Base-by-base conservation (phyloP, 2,797 vertebrate species). In the Neosilurus hyrtlii region DNA sequence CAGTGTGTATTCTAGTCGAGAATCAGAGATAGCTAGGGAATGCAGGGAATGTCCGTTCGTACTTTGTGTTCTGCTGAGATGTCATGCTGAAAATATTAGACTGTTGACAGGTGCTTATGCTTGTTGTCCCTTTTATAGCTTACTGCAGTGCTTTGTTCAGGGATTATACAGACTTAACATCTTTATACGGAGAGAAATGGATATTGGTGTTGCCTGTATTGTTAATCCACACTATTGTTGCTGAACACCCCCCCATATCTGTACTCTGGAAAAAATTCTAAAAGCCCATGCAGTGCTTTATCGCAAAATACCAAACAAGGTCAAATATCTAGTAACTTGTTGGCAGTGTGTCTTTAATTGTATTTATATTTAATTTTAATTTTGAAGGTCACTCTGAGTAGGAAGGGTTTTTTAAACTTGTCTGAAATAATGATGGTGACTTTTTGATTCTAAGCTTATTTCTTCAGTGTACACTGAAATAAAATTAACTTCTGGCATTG, bases 81-180 rank as follows among this genome's bases (percentile, higher is more conserved):
- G 66, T 71, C 30, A 83, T 83, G 84, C 83, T 62, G 49, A 74
- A 83, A 84, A 80, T 84, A 82, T 91, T 80, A 84, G 88, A 85
- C 91, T 90, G 90, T 93, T 91, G 90, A 88, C 90, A 91, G 90
- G 90, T 92, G 90, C 86, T 86, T 78, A 74, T 82, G 83, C 87
- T 86, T 84, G 75, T 82, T 82, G 51, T 85, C 57, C 2, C 79
- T 37, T 87, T 87, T n/a, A 76, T 78, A 85, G 67, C 83, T 86
- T 84, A 54, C 43, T 83, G 57, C 72, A 68, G 9, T 3, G 1
- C 74, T 81, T 86, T 86, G 68, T 68, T 61, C 26, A 51, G 35
- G 81, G 71, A 72, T 80, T 66, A 71, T 81, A 30, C 67, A 30
- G 54, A 81, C 15, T 73, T 65, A 73, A 80, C 71, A 56, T 49